Conservation (phyloP, 1,140 invertebrate genomes). For the Magallana gigas region DNA sequence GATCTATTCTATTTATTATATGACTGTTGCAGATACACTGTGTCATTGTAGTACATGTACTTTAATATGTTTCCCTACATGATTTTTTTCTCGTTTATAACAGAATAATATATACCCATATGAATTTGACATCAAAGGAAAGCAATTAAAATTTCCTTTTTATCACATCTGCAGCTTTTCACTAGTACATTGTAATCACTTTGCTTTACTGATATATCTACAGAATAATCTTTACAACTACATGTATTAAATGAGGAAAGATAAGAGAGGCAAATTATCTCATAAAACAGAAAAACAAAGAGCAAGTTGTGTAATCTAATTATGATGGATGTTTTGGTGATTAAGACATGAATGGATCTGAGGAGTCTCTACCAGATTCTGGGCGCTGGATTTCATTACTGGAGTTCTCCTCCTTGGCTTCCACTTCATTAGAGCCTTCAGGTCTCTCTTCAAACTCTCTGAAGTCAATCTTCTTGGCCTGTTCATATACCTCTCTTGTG, state of each 20-base stretch:
- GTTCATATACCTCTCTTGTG: constrained; percentile 62
- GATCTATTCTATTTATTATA: no score
- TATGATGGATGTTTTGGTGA: neutral
- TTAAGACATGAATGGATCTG: neutral
- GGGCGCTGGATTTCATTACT: constrained; percentile 85
- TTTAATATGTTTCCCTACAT: no score
- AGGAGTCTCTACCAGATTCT: constrained; percentile 35
- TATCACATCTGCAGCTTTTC: no score
- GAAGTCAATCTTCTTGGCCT: constrained; percentile 58
- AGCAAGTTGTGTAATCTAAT: neutral
- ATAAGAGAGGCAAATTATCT: constrained; percentile 8
- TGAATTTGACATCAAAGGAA: no score
- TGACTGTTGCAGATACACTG: no score
- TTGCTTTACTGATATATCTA: neutral
- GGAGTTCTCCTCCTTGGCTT: constrained; percentile 57
- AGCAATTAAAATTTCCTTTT: no score
- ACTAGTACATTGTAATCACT: no score
- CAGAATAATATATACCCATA: no score
- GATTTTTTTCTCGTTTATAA: no score
- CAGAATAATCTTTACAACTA: neutral
- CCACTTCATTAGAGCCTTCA: constrained; percentile 85
- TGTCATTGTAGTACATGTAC: no score
- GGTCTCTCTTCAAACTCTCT: constrained; percentile 82
- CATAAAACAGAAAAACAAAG: neutral
- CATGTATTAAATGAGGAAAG: neutral